These are phyloP conservation scores for Neoarius graeffei DNA, from an alignment of 2,113 vertebrate genomes.

Conservation along the genomic window DNA sequence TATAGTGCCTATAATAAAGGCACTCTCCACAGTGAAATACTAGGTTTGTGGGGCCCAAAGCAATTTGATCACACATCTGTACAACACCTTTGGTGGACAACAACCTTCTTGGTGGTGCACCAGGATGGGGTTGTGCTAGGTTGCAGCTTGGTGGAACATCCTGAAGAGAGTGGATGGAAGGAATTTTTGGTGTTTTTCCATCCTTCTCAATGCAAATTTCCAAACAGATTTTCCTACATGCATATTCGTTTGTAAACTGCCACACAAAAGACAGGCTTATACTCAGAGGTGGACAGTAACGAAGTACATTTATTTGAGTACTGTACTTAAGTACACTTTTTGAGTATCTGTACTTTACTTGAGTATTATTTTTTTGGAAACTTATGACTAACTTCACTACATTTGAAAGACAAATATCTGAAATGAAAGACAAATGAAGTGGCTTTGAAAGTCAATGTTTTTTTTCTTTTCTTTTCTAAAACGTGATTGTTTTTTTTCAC, in stretches of 20 bases:
- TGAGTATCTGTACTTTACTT: too few species aligned
- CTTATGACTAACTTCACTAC: too few species aligned
- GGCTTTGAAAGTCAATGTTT: too few species aligned
- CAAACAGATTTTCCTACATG: background rate
- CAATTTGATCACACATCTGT: background rate
- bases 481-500: too few species aligned
- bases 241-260: background rate
- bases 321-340: too few species aligned
- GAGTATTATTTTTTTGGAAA: too few species aligned
- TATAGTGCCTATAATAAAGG: background rate
- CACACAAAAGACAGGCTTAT: background rate
- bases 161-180: background rate
- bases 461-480: too few species aligned
- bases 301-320: too few species aligned
- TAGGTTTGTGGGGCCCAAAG: background rate
- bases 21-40: background rate
- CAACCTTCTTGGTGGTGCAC: background rate
- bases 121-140: background rate
- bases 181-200: background rate
- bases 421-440: too few species aligned
- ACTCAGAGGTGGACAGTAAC: too few species aligned
- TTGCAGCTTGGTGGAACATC: background rate
- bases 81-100: background rate
- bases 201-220: background rate
- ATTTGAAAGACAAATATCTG: too few species aligned